Conservation (phyloP, 92 coral and sea anemone genomes). For the Phymanthus crucifer region DNA sequence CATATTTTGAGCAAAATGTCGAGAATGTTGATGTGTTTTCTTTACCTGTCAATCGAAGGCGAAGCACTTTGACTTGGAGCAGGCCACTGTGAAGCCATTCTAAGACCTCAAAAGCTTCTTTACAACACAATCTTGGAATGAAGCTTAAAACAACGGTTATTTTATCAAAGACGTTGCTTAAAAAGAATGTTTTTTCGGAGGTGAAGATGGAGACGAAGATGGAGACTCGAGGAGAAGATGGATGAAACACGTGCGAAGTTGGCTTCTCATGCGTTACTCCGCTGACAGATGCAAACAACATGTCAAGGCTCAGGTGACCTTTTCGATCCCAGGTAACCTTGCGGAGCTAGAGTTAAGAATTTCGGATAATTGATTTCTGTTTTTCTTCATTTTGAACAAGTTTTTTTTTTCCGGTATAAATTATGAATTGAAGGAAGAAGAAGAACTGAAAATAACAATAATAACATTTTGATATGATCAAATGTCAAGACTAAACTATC, state of each 20-base stretch:
- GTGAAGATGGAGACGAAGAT: neutral
- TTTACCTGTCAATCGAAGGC: constrained; percentile 24
- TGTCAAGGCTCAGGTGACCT: constrained; percentile 5
- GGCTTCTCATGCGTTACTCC: constrained; percentile 6
- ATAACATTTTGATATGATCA: too few species aligned
- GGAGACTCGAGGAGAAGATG: neutral
- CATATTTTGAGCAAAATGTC: neutral
- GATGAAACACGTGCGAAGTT: constrained; percentile 12
- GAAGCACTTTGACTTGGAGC: neutral
- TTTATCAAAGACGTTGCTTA: neutral
- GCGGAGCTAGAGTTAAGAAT: neutral
- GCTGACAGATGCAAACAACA: constrained; percentile 19
- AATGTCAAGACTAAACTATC: too few species aligned
- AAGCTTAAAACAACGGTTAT: neutral
- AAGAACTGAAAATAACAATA: too few species aligned
- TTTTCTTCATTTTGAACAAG: too few species aligned
- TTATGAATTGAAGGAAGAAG: too few species aligned
- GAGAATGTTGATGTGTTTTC: neutral
- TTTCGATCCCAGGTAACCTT: neutral
- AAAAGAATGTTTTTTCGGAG: neutral
- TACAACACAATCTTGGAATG: neutral
- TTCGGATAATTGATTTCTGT: too few species aligned
- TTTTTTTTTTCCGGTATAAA: too few species aligned
- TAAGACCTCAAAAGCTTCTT: neutral
- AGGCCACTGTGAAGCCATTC: neutral